A percentile compares a stretch with the other conserved stretches of the same genome.
phyloP scores from a whole-genome alignment of 2,888 invertebrate genomes.

The Drosophila nr. fundita region DNA sequence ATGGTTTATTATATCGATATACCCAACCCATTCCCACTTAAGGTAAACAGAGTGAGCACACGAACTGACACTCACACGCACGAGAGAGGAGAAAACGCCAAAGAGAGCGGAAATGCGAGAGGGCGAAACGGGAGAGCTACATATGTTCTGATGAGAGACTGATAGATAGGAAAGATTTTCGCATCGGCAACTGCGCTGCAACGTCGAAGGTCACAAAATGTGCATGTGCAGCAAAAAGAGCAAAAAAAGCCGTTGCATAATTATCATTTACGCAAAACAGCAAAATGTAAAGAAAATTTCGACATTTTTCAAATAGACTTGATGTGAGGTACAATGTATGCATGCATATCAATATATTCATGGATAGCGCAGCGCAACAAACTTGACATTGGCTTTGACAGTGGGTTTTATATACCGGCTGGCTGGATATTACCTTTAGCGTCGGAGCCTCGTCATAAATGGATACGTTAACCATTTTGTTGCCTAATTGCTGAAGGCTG shows the following conservation, averaged over 20 bases:
- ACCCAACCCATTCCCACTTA: constrained; percentile 2
- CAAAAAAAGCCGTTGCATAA: constrained; percentile 66
- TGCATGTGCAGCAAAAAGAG: constrained; percentile 39
- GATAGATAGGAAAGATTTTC: constrained; percentile 58
- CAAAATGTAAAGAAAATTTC: background rate
- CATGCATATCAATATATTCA: constrained; percentile 56
- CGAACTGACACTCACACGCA: constrained; percentile 4
- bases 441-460: constrained; percentile 81
- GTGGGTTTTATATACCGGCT: constrained; percentile 8
- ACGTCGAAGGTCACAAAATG: constrained; percentile 71
- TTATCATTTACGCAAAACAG: constrained; percentile 32
- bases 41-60: background rate
- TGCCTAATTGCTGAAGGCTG: constrained; percentile 51
- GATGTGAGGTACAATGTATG: constrained; percentile 9
- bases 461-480: constrained; percentile 83
- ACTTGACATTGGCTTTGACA: constrained; percentile 28
- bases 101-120: constrained; percentile 10
- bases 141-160: constrained; percentile 28
- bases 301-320: constrained; percentile 15
- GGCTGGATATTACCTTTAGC: constrained; percentile 76
- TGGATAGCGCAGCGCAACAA: constrained; percentile 33
- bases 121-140: constrained; percentile 12
- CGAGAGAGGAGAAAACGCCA: background rate
- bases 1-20: constrained; percentile 25
- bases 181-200: constrained; percentile 57